Evolutionary conservation across 1,140 invertebrate species (phyloP).

Genomic region (Heliothis virescens): DNA sequence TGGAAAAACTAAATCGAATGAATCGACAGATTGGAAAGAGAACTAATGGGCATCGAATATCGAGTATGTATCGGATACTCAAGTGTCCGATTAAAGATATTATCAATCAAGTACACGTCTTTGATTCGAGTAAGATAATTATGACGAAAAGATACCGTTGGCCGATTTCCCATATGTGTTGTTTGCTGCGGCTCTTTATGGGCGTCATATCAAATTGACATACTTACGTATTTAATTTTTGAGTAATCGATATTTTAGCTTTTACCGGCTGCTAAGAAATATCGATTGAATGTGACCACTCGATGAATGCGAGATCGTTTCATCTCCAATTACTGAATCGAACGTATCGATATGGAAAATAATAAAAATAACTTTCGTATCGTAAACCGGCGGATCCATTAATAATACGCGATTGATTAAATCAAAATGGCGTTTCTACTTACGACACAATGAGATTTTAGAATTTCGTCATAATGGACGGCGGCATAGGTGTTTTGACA

Average conservation of each 20-base stretch:
- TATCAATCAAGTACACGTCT: conserved; percentile 67
- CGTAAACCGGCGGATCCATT: conserved; percentile 52
- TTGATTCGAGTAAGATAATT: conserved; percentile 67
- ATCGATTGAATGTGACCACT: conserved; percentile 37
- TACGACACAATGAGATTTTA: conserved; percentile 56
- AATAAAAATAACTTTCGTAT: conserved; percentile 49
- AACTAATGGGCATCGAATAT: conserved; percentile 69
- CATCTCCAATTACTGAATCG: conserved; percentile 56
- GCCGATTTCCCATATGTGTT: conserved; percentile 43
- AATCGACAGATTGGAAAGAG: conserved; percentile 72
- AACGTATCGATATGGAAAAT: conserved; percentile 50
- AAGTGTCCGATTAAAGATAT: conserved; percentile 68
- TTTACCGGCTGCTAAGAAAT: conserved; percentile 33
- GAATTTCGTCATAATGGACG: conserved; percentile 57
- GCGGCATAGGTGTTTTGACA: conserved; percentile 58
- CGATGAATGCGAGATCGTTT: conserved; percentile 52
- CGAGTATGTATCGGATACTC: conserved; percentile 57
- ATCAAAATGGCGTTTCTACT: conserved; percentile 58
- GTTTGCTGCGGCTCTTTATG: conserved; percentile 35
- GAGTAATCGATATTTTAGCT: conserved; percentile 48
- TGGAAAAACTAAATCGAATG: conserved; percentile 80
- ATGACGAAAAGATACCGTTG: conserved; percentile 65
- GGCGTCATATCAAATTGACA: conserved; percentile 40
- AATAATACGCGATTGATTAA: conserved; percentile 63
- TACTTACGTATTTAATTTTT: conserved; percentile 43